phyloP scores from a whole-genome alignment of 2,888 invertebrate genomes.

The Spilarctia lutea region DNA sequence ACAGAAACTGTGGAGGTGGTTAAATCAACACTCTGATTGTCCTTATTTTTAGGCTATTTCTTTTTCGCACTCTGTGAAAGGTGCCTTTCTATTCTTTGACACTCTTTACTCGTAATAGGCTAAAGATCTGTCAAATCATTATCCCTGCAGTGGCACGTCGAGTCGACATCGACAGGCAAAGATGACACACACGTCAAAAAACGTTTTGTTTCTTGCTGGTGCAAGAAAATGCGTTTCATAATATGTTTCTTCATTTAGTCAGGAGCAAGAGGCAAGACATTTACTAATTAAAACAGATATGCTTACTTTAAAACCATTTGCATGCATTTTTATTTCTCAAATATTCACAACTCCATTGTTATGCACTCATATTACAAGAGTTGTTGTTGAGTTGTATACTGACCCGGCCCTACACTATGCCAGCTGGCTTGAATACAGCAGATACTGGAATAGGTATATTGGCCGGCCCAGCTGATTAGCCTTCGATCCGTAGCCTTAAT shows the following conservation, averaged over 20 bases:
- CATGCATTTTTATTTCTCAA: no score
- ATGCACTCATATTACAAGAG: no score
- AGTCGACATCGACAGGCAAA: background rate
- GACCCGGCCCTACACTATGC: no score
- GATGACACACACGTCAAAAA: constrained; percentile 5
- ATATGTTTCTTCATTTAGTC: background rate
- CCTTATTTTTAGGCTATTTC: constrained; percentile 8
- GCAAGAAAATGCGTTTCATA: background rate
- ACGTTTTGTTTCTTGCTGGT: constrained; percentile 5
- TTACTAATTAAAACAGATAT: no score
- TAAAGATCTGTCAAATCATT: constrained; percentile 3
- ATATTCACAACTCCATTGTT: no score
- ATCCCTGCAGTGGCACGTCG: background rate
- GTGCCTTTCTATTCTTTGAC: constrained; percentile 1
- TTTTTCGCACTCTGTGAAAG: background rate
- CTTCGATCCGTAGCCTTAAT: no score
- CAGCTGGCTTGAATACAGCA: no score
- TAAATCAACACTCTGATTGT: background rate
- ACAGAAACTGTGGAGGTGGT: background rate
- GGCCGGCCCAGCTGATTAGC: no score
- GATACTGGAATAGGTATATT: no score
- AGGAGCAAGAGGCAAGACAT: no score
- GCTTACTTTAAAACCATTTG: no score
- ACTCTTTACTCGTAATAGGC: constrained; percentile 4
- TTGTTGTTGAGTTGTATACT: no score